Evolutionary conservation across 2,888 invertebrate genomes (phyloP).

Genomic region (Eristalis intricaria): DNA sequence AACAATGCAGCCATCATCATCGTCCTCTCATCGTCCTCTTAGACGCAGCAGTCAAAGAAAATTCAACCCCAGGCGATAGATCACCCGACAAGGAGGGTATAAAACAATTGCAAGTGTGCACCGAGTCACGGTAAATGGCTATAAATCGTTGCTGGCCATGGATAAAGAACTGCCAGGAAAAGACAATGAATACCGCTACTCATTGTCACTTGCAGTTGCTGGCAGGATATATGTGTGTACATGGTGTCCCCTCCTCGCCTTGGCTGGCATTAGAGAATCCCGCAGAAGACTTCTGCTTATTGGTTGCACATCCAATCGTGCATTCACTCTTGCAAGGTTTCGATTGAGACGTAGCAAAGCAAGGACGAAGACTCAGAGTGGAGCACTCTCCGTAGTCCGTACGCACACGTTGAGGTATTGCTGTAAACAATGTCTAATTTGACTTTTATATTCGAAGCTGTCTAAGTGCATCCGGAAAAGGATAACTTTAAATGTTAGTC

Average conservation of each 20-base stretch:
- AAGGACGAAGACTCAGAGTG: background rate
- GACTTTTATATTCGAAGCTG: constrained; percentile 45
- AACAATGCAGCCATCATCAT: constrained; percentile 36
- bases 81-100: constrained; percentile 56
- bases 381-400: background rate
- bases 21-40: constrained; percentile 7
- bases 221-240: background rate
- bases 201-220: constrained; percentile 64
- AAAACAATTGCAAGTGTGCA: constrained; percentile 70
- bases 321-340: constrained; percentile 31
- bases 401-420: background rate
- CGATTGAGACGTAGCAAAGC: constrained; percentile 24
- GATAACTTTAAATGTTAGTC: constrained; percentile 43
- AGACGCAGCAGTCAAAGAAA: constrained; percentile 50
- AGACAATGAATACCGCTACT: constrained; percentile 65
- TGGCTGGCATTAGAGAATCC: constrained; percentile 21
- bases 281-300: constrained; percentile 40
- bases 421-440: constrained; percentile 49
- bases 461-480: constrained; percentile 28
- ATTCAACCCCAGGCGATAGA: constrained; percentile 50
- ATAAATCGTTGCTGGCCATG: constrained; percentile 67
- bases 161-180: constrained; percentile 56
- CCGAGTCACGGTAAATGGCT: constrained; percentile 66
- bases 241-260: constrained; percentile 6
- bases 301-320: constrained; percentile 43